phyloP scores from a whole-genome alignment of 2,888 invertebrate species.

The Cantharis rufa region DNA sequence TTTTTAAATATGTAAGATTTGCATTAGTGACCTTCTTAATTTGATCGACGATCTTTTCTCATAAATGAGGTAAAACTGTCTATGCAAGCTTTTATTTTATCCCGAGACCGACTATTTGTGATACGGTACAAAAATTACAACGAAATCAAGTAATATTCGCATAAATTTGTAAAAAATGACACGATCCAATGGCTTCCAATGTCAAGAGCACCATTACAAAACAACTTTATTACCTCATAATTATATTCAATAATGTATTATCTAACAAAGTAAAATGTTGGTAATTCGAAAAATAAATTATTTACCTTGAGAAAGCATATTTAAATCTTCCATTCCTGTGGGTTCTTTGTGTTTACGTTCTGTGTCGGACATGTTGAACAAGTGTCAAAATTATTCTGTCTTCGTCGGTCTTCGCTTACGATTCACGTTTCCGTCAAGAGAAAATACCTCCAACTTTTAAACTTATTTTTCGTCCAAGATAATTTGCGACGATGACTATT shows the following conservation, averaged over 20 bases:
- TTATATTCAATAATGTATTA: background rate
- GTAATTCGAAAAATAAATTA: slow-evolving; percentile 8
- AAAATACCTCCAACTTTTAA: background rate
- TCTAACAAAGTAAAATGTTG: background rate
- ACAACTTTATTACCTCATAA: background rate
- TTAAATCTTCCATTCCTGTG: slow-evolving; percentile 45
- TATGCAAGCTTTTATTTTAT: background rate
- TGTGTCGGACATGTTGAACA: slow-evolving; percentile 53
- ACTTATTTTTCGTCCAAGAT: background rate
- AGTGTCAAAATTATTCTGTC: slow-evolving; percentile 22
- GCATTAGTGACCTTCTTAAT: background rate
- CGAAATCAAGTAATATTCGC: background rate
- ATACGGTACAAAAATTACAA: background rate
- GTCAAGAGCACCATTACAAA: slow-evolving; percentile 11
- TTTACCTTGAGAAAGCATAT: slow-evolving; percentile 46
- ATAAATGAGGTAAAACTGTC: background rate
- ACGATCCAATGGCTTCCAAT: slow-evolving; percentile 14
- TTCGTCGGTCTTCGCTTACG: background rate
- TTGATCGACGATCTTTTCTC: background rate
- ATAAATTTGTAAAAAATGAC: background rate
- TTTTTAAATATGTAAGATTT: slow-evolving; percentile 7
- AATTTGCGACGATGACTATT: background rate
- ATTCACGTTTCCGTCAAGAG: slow-evolving; percentile 5
- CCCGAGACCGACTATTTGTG: background rate
- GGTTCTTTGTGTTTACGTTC: slow-evolving; percentile 60